Evolutionary conservation across 1,140 invertebrate genomes (phyloP).

Genomic region (Trachymyrmex septentrionalis): DNA sequence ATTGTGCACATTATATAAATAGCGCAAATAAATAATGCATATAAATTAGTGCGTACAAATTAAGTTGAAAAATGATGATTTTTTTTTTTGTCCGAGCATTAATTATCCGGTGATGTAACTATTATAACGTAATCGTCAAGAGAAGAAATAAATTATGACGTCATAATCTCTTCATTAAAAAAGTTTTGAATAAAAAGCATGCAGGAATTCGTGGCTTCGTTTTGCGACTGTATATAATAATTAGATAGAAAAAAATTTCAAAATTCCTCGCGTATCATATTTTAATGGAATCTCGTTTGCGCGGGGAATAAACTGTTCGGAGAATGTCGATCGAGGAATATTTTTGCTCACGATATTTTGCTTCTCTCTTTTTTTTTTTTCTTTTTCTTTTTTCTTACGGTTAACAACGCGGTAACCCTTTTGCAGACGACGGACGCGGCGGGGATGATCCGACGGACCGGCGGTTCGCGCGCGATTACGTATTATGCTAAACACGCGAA

Average conservation of each 20-base stretch:
- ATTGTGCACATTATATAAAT: background rate
- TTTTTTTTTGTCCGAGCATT: background rate
- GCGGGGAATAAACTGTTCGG: conserved; percentile 65
- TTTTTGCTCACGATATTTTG: conserved; percentile 14
- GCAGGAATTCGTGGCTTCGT: background rate
- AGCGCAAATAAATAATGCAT: background rate
- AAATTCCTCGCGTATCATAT: conserved; percentile 19
- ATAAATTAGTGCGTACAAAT: background rate
- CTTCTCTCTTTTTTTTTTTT: conserved; percentile 6
- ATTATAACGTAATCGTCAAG: background rate
- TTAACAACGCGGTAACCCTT: conserved; percentile 23
- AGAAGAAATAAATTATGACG: background rate
- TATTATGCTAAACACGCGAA: conserved; percentile 86
- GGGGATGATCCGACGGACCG: conserved; percentile 60
- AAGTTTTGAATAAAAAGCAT: background rate
- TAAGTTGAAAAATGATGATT: too few relatives aligned
- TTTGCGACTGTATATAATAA: background rate
- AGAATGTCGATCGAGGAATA: conserved; percentile 62
- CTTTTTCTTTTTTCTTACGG: conserved; percentile 8
- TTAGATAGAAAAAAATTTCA: background rate
- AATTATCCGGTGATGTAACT: background rate
- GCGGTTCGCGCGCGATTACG: conserved; percentile 75
- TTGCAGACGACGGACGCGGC: conserved; percentile 38
- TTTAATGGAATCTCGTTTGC: conserved; percentile 53
- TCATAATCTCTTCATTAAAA: background rate